These are phyloP conservation scores for Xenopus borealis DNA, from an alignment of 2,113 vertebrate species.

Conservation along the genomic window DNA sequence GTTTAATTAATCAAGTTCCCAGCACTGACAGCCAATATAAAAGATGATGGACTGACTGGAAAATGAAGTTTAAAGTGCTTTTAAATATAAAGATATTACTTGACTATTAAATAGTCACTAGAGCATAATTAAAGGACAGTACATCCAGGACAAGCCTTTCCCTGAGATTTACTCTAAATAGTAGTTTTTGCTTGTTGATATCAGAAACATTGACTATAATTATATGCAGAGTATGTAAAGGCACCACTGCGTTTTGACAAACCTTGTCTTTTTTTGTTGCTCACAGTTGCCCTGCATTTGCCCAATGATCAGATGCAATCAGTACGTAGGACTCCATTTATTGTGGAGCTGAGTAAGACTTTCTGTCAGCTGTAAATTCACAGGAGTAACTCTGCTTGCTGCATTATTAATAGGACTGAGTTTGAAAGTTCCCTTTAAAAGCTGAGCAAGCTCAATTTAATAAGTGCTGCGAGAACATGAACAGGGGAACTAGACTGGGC, in stretches of 20 bases:
- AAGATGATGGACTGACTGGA: too few species aligned
- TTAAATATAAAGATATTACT: too few species aligned
- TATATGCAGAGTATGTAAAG: neutral
- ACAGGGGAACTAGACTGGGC: slow-evolving; percentile 11
- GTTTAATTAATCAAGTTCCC: too few species aligned
- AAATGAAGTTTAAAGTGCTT: too few species aligned
- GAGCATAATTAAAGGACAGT: too few species aligned
- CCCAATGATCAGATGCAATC: slow-evolving; percentile 11
- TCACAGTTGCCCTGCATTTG: slow-evolving; percentile 10
- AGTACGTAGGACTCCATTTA: slow-evolving; percentile 52
- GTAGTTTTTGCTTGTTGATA: neutral
- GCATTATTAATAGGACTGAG: slow-evolving; percentile 53
- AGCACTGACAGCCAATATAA: too few species aligned
- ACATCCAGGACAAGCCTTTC: too few species aligned
- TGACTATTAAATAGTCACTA: too few species aligned
- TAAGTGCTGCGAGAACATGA: slow-evolving; percentile 31
- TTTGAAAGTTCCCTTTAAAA: slow-evolving; percentile 36
- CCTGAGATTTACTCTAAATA: neutral
- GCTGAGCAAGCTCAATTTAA: slow-evolving; percentile 40
- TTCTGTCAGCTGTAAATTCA: slow-evolving; percentile 51
- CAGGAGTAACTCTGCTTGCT: slow-evolving; percentile 48
- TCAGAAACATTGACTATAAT: neutral
- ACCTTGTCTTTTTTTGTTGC: slow-evolving; percentile 8
- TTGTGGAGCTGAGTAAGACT: slow-evolving; percentile 64
- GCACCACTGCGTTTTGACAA: neutral